Percentiles rank a stretch among this genome's conserved stretches.
Evolutionary conservation across 2,888 invertebrate species (phyloP).

Genomic region (Athalia circularis): DNA sequence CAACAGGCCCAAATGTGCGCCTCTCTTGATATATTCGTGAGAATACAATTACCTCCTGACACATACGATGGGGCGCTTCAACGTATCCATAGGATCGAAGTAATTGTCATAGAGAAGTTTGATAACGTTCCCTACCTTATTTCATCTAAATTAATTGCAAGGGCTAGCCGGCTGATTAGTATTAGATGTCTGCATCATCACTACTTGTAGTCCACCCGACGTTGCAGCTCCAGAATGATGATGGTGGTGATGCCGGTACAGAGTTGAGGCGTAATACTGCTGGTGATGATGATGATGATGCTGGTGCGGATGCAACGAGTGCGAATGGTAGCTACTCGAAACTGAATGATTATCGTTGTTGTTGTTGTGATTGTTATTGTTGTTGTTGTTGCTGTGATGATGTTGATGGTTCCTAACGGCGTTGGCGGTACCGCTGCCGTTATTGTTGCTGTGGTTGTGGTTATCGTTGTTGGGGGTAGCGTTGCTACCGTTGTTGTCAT

Average conservation of each 20-base stretch:
- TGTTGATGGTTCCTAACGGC: constrained; percentile 44
- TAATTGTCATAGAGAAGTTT: no score
- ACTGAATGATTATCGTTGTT: constrained; percentile 44
- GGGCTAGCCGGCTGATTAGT: constrained; percentile 66
- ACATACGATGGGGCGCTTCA: no score
- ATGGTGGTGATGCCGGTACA: constrained; percentile 71
- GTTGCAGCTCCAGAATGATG: constrained; percentile 58
- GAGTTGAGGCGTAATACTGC: constrained; percentile 71
- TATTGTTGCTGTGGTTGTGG: constrained; percentile 15
- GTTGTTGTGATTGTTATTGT: constrained; percentile 49
- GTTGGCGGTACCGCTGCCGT: constrained; percentile 46
- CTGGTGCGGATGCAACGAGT: constrained; percentile 52
- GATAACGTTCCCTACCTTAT: constrained; percentile 25
- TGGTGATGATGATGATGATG: constrained; percentile 66
- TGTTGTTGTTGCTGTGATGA: constrained; percentile 47
- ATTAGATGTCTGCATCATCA: constrained; percentile 64
- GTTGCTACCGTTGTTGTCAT: constrained; percentile 50
- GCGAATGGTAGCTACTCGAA: constrained; percentile 54
- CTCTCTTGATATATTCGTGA: no score
- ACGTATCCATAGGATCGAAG: no score
- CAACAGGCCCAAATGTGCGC: no score
- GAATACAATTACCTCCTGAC: no score
- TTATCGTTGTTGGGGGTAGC: constrained; percentile 19
- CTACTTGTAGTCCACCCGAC: constrained; percentile 50
- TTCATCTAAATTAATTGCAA: constrained; percentile 58